Conservation (phyloP, 2,797 vertebrate species). For the Eulemur rubriventer region DNA sequence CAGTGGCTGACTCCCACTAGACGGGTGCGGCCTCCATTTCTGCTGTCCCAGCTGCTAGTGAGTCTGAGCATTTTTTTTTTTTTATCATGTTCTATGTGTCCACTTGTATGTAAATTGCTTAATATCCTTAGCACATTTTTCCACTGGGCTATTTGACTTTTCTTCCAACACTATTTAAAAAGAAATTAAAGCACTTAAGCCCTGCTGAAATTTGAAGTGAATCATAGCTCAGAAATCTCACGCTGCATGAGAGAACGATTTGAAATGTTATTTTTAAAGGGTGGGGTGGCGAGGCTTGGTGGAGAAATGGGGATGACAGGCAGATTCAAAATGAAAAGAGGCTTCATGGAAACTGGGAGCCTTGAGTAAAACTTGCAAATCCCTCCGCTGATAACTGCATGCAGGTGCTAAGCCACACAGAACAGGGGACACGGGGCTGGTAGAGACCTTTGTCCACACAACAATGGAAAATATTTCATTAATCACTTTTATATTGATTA, state of each 20-base stretch:
- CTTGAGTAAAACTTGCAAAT: neutral
- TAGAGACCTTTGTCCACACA: neutral
- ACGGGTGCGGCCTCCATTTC: neutral
- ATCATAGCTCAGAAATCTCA: constrained; percentile 50
- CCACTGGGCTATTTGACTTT: neutral
- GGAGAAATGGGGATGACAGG: neutral
- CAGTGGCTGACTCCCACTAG: neutral
- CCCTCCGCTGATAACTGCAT: neutral
- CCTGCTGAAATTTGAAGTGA: constrained; percentile 48
- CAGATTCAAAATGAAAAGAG: neutral
- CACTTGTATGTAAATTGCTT: neutral
- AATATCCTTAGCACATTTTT: neutral
- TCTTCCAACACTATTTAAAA: neutral
- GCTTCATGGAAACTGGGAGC: neutral
- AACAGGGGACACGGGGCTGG: fast-evolving
- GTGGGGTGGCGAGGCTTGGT: neutral
- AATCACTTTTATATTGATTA: neutral
- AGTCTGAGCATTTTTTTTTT: neutral
- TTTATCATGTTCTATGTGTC: neutral
- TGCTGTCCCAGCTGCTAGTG: neutral
- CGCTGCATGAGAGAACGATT: neutral
- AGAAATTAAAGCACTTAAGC: constrained; percentile 33
- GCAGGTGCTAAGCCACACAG: neutral
- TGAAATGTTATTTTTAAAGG: constrained; percentile 52
- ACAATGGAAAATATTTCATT: neutral